phyloP scores from a whole-genome alignment of 2,888 invertebrate species.

The Synergus itoensis region DNA sequence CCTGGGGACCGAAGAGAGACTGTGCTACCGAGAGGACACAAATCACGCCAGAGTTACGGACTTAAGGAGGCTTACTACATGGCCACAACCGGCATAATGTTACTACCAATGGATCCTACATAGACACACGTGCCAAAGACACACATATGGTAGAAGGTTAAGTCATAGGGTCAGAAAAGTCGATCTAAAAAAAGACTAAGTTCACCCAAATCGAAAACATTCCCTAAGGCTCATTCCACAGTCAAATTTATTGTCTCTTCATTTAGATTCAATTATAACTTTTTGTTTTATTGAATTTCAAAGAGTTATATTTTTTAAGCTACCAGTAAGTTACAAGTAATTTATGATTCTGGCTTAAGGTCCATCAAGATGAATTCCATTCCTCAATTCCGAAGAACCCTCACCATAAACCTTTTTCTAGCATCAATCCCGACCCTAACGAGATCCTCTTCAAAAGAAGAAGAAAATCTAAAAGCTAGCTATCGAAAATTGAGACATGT shows the following conservation, averaged over 20 bases:
- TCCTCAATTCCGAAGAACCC: slow-evolving; percentile 3
- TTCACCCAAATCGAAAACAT: background rate
- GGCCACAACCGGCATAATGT: slow-evolving; percentile 55
- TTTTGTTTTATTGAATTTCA: too few relatives aligned
- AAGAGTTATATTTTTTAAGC: too few relatives aligned
- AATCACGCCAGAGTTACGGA: slow-evolving; percentile 76
- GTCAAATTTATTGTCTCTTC: background rate
- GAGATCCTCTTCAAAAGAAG: background rate
- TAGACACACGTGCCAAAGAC: slow-evolving; percentile 42
- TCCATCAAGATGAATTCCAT: background rate
- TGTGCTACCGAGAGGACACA: slow-evolving; percentile 65
- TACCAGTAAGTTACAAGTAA: background rate
- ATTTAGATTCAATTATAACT: background rate
- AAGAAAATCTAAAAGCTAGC: background rate
- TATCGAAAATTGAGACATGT: background rate
- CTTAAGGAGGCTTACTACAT: slow-evolving; percentile 75
- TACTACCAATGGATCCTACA: slow-evolving; percentile 51
- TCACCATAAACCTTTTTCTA: slow-evolving; percentile 7
- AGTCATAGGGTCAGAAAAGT: slow-evolving; percentile 21
- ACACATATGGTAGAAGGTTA: slow-evolving; percentile 23
- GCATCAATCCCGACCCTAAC: background rate
- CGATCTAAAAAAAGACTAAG: slow-evolving; percentile 19
- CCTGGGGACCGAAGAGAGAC: slow-evolving; percentile 49
- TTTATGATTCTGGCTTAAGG: slow-evolving; percentile 7
- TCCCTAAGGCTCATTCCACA: background rate